These are phyloP conservation scores for Lasaia peninsularis DNA, from an alignment of 1,140 invertebrate species.

Conservation along the genomic window DNA sequence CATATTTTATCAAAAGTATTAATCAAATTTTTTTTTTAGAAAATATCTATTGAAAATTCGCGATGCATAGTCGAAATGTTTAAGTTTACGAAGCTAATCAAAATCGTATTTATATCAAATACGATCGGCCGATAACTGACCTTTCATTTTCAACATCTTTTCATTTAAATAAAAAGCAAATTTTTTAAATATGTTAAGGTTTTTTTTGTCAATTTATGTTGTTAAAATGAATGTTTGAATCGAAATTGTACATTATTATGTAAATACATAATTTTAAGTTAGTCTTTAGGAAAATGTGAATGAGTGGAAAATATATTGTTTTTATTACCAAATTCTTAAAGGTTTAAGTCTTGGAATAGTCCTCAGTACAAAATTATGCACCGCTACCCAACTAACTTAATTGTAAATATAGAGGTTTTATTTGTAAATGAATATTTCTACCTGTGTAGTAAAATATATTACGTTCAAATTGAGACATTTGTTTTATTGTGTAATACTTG, in stretches of 20 bases:
- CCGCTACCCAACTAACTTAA: constrained; percentile 19
- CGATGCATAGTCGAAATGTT: too few species aligned
- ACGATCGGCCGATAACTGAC: too few species aligned
- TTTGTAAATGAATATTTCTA: constrained; percentile 59
- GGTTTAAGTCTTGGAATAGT: constrained; percentile 16
- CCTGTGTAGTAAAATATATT: constrained; percentile 51
- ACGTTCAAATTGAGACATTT: constrained; percentile 21
- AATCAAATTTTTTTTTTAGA: too few species aligned
- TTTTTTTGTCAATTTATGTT: neutral
- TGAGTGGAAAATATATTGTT: neutral
- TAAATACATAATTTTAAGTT: constrained; percentile 31
- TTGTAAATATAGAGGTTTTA: constrained; percentile 41
- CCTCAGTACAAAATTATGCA: constrained; percentile 32
- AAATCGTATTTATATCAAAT: too few species aligned
- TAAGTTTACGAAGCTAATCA: too few species aligned
- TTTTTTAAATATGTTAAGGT: neutral
- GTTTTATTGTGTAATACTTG: constrained; percentile 39
- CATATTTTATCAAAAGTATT: too few species aligned
- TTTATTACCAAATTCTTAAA: constrained; percentile 27
- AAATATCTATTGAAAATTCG: too few species aligned
- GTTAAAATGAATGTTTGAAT: neutral
- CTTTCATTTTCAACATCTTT: neutral
- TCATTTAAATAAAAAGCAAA: neutral
- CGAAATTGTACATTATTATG: constrained; percentile 35
- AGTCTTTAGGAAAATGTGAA: constrained; percentile 12